Base-by-base conservation (phyloP, 35 echinoderm and acorn worm genomes). In the Apostichopus japonicus region DNA sequence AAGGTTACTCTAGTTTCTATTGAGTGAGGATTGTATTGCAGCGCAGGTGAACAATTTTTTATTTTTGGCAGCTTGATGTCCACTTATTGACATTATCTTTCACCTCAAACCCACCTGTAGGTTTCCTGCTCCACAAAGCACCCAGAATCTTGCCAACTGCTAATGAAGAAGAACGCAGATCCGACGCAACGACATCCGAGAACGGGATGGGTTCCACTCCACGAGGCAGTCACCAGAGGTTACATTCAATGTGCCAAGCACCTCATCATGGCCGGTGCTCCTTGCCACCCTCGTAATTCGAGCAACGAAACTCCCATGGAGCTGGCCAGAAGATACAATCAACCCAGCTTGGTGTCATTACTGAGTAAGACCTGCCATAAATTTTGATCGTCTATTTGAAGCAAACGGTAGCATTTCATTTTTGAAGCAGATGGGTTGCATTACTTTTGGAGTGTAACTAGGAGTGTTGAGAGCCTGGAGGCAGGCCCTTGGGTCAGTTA, bases 161-260 rank as follows among this genome's bases (percentile, higher is more conserved):
- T 99, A 10, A 72, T 99, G 19, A 62, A 79, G 53, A 83, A 90
- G 8, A 91, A 92, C 56, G 95, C 97, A 4, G 97, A 99, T 59
- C 97, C 97, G 5, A 99, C 97, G 33, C 93, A 93, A 10, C 84
- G 97, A 17, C 97, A 99, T 70, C 97, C 95, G 6, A 92, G 92
- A 62, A 99, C 97, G 4, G 97, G 97, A 4, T 99, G 97, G 97
- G 97, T 99, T 3, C 97, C 97, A 14, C 95, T 99, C 1, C 97
- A 99, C 58, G 95, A 96, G 73, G 97, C 95, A 14, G 97, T 95
- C 63, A 96, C 92, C 17, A 90, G 92, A 58, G 97, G 97, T 4
- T 91, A 96, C 25, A 83, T 84, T 19, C 89, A 92, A 22, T 99
- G 97, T 79, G 95, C 95, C 17, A 87, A 92, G 4, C 77, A 95